Conservation (phyloP, 2,888 invertebrate genomes). For the Cartodere bifasciata region DNA sequence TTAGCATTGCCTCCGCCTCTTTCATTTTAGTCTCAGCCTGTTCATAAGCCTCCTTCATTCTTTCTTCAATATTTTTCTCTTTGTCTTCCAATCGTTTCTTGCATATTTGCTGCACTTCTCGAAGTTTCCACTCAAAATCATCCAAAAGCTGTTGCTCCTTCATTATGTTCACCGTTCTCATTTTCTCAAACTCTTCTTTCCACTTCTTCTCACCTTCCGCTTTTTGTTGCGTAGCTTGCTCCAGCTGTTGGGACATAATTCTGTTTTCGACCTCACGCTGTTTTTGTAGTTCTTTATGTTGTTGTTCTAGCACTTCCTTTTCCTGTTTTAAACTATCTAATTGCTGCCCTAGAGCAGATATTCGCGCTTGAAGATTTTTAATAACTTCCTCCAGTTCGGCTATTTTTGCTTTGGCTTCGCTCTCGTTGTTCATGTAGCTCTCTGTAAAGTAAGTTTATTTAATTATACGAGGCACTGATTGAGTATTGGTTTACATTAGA, state of each 20-base stretch:
- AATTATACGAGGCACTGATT: too few species aligned
- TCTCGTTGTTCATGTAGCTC: constrained; percentile 25
- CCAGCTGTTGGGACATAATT: constrained; percentile 43
- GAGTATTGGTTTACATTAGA: too few species aligned
- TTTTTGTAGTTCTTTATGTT: constrained; percentile 28
- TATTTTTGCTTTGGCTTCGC: constrained; percentile 29
- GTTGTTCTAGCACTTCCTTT: constrained; percentile 34
- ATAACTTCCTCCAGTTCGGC: constrained; percentile 37
- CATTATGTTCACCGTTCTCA: constrained; percentile 52
- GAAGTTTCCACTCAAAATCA: constrained; percentile 75
- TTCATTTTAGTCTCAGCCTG: constrained; percentile 31
- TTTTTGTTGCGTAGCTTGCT: constrained; percentile 48
- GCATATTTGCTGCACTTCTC: constrained; percentile 60
- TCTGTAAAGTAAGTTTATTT: constrained; percentile 24
- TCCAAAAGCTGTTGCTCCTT: constrained; percentile 61
- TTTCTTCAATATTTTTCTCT: constrained; percentile 44
- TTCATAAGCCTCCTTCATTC: constrained; percentile 33
- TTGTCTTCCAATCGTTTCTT: constrained; percentile 50
- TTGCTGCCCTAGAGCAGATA: constrained; percentile 38
- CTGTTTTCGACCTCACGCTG: constrained; percentile 39
- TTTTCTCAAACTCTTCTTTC: constrained; percentile 54
- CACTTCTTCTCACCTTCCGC: constrained; percentile 45
- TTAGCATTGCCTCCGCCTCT: constrained; percentile 31
- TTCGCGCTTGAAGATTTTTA: constrained; percentile 37
- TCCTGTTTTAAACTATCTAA: constrained; percentile 37